Conservation (phyloP, 92 coral and sea anemone genomes). For the Phenganax stokvisi region DNA sequence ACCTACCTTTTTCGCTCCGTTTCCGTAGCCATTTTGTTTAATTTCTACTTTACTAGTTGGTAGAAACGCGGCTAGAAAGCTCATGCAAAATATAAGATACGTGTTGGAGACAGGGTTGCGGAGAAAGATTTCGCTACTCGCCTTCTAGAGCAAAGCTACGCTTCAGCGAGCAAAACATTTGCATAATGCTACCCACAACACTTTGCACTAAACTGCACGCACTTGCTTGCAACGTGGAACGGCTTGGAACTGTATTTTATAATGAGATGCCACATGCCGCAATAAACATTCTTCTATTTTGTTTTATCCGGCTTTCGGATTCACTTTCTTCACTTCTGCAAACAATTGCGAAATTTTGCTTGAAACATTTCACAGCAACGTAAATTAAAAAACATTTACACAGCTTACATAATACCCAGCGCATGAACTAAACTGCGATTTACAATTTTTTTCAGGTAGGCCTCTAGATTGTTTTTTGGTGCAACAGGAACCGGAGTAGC, state of each 20-base stretch:
- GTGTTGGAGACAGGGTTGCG: conserved; percentile 15
- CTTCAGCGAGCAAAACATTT: conserved; percentile 33
- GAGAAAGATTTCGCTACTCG: conserved; percentile 22
- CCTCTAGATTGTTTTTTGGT: too few relatives aligned
- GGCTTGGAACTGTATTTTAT: background rate
- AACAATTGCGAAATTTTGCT: background rate
- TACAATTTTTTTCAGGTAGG: too few relatives aligned
- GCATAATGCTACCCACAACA: conserved; percentile 38
- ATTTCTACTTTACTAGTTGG: background rate
- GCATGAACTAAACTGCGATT: background rate
- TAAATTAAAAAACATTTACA: background rate
- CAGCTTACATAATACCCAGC: background rate
- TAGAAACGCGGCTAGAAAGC: conserved; percentile 24
- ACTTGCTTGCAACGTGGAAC: conserved; percentile 5
- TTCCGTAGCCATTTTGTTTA: conserved; percentile 30
- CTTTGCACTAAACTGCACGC: conserved; percentile 8
- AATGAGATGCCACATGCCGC: background rate
- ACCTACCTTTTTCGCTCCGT: conserved; percentile 37
- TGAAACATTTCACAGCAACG: conserved; percentile 3
- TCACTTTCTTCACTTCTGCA: conserved; percentile 12
- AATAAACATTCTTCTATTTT: conserved; percentile 1
- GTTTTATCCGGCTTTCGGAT: conserved; percentile 23
- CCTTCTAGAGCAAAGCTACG: conserved; percentile 21
- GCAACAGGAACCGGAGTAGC: too few relatives aligned
- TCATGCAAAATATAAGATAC: conserved; percentile 4